These are phyloP conservation scores for Cephus spinipes DNA, from an alignment of 2,888 invertebrate genomes.

Conservation along the genomic window DNA sequence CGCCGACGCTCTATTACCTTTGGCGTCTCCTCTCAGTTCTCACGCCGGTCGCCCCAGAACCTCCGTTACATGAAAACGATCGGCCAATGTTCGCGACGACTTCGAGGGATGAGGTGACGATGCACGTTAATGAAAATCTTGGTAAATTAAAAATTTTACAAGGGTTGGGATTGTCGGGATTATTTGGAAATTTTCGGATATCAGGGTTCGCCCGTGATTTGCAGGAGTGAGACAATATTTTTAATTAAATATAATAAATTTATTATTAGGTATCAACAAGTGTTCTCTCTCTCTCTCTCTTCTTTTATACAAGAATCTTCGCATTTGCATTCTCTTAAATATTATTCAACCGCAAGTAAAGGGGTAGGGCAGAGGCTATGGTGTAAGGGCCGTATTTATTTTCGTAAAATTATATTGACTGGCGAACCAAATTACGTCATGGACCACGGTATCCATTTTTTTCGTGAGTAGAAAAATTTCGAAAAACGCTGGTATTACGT, in stretches of 20 bases:
- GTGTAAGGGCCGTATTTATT: not conserved
- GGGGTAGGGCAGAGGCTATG: not conserved
- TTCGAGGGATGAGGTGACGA: not conserved
- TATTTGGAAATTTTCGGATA: not conserved
- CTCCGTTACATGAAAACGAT: not conserved
- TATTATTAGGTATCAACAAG: conserved; percentile 62
- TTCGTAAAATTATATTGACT: not conserved
- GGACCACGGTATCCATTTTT: not conserved
- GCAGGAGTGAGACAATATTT: not conserved
- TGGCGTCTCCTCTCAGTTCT: not conserved
- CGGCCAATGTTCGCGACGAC: not conserved
- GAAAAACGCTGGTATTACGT: not conserved
- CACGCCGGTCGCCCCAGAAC: not conserved
- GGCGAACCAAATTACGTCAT: not conserved
- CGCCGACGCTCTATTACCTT: conserved; percentile 36
- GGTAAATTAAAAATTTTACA: not conserved
- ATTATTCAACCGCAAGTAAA: conserved; percentile 52
- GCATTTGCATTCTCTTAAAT: conserved; percentile 47
- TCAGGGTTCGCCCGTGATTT: not conserved
- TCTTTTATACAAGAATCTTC: conserved; percentile 51
- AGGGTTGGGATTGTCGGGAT: not conserved
- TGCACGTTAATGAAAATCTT: not conserved
- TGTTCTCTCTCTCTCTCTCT: conserved; percentile 13
- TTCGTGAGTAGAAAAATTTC: not conserved
- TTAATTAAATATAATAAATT: conserved; percentile 58